These are phyloP conservation scores for Myocastor coypus DNA, from an alignment of 2,113 vertebrate genomes.

Conservation along the genomic window DNA sequence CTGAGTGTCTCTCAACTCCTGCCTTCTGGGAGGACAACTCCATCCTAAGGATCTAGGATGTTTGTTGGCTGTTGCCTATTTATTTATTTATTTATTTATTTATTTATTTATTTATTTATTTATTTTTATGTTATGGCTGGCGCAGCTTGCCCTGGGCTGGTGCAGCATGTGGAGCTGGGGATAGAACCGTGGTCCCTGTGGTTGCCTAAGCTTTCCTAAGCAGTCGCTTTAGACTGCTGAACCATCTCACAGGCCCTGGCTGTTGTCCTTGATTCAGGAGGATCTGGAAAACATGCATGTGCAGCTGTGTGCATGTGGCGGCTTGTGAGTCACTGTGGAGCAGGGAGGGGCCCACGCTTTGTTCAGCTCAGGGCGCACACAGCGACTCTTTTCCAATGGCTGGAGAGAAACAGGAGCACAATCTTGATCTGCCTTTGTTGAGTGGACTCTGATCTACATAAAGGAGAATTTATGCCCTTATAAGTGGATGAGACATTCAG, in stretches of 20 bases:
- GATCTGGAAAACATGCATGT: not conserved
- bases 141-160: too few relatives aligned
- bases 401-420: not conserved
- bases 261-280: not conserved
- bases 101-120: too few relatives aligned
- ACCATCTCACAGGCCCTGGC: not conserved
- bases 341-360: not conserved
- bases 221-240: too few relatives aligned
- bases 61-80: too few relatives aligned
- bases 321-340: not conserved
- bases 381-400: not conserved
- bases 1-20: not conserved
- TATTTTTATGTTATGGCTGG: too few relatives aligned
- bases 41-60: not conserved
- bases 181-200: too few relatives aligned
- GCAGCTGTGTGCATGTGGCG: not conserved
- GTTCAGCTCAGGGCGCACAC: too few relatives aligned
- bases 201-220: too few relatives aligned
- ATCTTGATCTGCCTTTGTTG: not conserved
- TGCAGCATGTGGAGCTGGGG: too few relatives aligned
- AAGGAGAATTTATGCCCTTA: not conserved
- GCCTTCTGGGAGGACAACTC: not conserved
- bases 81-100: too few relatives aligned
- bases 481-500: not conserved
- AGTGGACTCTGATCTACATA: not conserved